Base-by-base conservation (phyloP, 1,140 invertebrate genomes). In the Zaprionus inermis region DNA sequence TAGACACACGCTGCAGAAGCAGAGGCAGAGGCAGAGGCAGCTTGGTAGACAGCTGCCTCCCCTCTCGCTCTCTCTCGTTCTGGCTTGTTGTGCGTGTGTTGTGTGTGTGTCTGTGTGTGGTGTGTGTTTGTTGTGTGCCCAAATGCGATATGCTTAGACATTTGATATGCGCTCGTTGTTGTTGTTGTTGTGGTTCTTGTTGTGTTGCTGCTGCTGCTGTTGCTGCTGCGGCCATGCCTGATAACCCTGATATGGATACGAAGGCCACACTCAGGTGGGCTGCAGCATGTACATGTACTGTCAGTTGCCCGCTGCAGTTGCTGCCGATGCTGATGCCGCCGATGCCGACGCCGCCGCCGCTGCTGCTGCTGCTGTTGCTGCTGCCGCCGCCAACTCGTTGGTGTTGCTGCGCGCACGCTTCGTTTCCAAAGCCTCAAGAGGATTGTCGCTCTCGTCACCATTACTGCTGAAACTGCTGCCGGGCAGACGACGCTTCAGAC, bases 61-160 rank as follows among this genome's bases (percentile, higher is more conserved):
- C 22, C 34, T 14, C 9, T 18, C 16, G 22, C 24, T 52, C 9
- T 18, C 9, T 46, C 18, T 41, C 22, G 1, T 4, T 24, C 22
- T n/a, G 16, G 7, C 38, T 44, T 44, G 38, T 44, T 44, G 18
- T 22, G 20, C 11, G 12, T 58, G 55, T 68, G 61, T 65, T 44
- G 70, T 32, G 57, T 66, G 52, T 52, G 52, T 64, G 54, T 67
- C 51, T 63, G 71, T 36, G 44, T 58, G 58, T 71, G 75, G 81
- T 55, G 30, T 75, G 60, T 54, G 36, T 64, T 41, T 51, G 63
- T 64, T 57, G 78, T 88, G 84, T 90, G 84, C 84, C 84, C 84
- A 89, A 76, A 90, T 90, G 84, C 75, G 84, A 89, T 89, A 89
- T 89, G 84, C 84, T 90, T 88, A 85, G 85, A 84, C 85, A 89